Evolutionary conservation across 2,888 invertebrate species (phyloP).

Genomic region (Aspidiotus destructor): DNA sequence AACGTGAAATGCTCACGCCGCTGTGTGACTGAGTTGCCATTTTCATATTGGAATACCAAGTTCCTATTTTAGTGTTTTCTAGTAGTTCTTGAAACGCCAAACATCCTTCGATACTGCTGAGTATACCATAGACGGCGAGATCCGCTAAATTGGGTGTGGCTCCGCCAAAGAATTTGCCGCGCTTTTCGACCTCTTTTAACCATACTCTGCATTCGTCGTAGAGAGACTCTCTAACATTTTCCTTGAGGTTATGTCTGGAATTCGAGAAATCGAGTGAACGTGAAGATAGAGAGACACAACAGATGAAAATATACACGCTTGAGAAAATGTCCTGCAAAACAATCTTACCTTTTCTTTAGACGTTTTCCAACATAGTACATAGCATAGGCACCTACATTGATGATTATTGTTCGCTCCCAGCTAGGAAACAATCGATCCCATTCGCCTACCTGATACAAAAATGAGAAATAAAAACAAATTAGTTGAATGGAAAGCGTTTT

Average conservation of each 20-base stretch:
- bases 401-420: slow-evolving; percentile 76
- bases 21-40: slow-evolving; percentile 50
- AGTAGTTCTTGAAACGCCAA: slow-evolving; percentile 73
- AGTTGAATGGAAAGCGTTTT: too few species aligned
- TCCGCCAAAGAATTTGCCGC: slow-evolving; percentile 78
- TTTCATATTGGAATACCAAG: slow-evolving; percentile 71
- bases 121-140: slow-evolving; percentile 78
- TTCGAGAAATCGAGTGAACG: slow-evolving; percentile 5
- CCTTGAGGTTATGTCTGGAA: slow-evolving; percentile 67
- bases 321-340: neutral
- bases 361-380: slow-evolving; percentile 90
- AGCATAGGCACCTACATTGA: slow-evolving; percentile 83
- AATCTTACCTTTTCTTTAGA: slow-evolving; percentile 62
- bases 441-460: slow-evolving; percentile 56
- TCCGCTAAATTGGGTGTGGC: slow-evolving; percentile 81
- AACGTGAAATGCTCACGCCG: slow-evolving; percentile 42
- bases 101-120: slow-evolving; percentile 90
- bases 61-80: slow-evolving; percentile 59
- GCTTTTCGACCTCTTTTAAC: slow-evolving; percentile 58
- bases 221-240: slow-evolving; percentile 78
- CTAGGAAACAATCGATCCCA: slow-evolving; percentile 82
- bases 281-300: neutral
- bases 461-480: neutral
- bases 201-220: slow-evolving; percentile 81
- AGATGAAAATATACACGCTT: too few species aligned